Evolutionary conservation across 2,888 invertebrate genomes (phyloP), one percentile per base, ranked within the genome.

Genomic region (Camponotus fellah): DNA sequence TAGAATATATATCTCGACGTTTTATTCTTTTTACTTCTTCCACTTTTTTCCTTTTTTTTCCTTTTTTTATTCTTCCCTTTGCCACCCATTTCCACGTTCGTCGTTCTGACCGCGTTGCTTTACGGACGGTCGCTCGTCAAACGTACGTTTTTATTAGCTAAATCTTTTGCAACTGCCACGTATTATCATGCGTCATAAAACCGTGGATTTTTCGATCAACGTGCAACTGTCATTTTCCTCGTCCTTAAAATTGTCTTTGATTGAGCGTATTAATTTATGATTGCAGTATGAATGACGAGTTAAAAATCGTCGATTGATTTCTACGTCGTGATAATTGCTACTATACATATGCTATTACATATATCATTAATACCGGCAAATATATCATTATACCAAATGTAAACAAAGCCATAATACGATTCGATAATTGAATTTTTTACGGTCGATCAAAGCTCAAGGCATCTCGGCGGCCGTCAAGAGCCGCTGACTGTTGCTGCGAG

Each of bases 1-100:
- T 84, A 86, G 88, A 88, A 91, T 91, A 92, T 91, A 91, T 91
- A 92, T 91, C 92, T 86, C 89, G 84, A 89, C 89, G 87, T 87
- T 82, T 83, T 76, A 56, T 64, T 71, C 80, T 64, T 76, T 87
- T 82, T 62, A 75, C 83, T 85, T 86, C 86, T 87, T 81, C 76
- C 74, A 83, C 64, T 34, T 72, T 75, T 64, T 46, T 58, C 43
- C 79, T 56, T 43, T 62, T 12, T 49, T 65, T 62, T 74, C 34
- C 32, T 58, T 26, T 49, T 40, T 79, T 68, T 62, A 26, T 40
- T 76, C 65, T 64, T 69, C 75, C 74, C 60, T 65, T 64, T 65
- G 75, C 79, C 71, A 37, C 72, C 65, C 58, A 60, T 60, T 58
- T 32, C 62, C 9, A 46, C 49, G 56, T 65, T 71, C 89, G 85